phyloP scores from a whole-genome alignment of 2,888 invertebrate genomes.

The Dinocampus coccinellae region DNA sequence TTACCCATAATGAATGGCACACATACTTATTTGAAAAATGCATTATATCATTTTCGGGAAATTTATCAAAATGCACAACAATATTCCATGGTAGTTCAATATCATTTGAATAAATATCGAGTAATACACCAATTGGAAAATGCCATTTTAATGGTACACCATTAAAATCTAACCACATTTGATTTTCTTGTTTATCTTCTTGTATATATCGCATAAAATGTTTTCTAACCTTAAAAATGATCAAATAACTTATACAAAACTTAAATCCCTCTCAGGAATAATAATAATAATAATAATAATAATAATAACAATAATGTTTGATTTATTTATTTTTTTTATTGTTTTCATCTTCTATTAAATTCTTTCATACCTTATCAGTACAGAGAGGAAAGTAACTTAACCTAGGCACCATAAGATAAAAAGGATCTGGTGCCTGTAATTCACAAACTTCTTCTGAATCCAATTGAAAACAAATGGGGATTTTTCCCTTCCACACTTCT shows the following conservation, averaged over 20 bases:
- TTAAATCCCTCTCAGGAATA: neutral
- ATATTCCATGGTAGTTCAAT: constrained; percentile 91
- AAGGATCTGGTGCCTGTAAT: constrained; percentile 91
- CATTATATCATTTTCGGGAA: constrained; percentile 90
- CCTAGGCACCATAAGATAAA: constrained; percentile 93
- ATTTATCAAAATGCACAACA: constrained; percentile 94
- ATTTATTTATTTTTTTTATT: neutral
- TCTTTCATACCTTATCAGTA: constrained; percentile 84
- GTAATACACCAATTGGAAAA: constrained; percentile 86
- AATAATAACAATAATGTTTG: constrained; percentile 20
- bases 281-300: too few species aligned
- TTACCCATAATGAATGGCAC: neutral
- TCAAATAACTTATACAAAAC: neutral
- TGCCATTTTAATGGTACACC: constrained; percentile 93
- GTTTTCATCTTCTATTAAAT: neutral
- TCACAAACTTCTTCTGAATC: constrained; percentile 90
- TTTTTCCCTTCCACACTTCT: constrained; percentile 95
- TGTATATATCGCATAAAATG: constrained; percentile 88
- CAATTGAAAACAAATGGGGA: constrained; percentile 93
- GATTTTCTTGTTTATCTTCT: constrained; percentile 81
- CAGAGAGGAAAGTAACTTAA: constrained; percentile 95
- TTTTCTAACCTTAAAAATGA: constrained; percentile 79
- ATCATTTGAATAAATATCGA: constrained; percentile 83
- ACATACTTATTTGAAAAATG: constrained; percentile 85
- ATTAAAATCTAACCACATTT: constrained; percentile 96